Evolutionary conservation across 2,888 invertebrate species (phyloP), one percentile per base, ranked within the genome.

Genomic region (Trissolcus japonicus): DNA sequence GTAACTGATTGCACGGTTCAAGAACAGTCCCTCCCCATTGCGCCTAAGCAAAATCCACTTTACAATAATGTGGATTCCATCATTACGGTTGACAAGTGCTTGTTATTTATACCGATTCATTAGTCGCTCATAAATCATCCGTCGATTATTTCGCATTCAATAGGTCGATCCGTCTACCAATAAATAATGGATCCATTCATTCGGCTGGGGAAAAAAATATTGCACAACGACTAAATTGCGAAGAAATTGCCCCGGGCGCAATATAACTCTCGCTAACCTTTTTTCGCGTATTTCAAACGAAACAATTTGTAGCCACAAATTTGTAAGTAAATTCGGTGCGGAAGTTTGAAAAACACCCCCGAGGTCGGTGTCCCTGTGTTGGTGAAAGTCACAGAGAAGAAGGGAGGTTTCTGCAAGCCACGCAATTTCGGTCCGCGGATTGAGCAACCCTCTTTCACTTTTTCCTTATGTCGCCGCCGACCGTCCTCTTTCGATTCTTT

Each of bases 351-450:
- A 77, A 73, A 73, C 73, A 65, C 68, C 57, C 67, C 46, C 43
- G 48, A 68, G 61, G 29, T 29, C 61, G 11, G 55, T 19, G 46
- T 35, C 48, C 40, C 11, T 57, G 13, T 4, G 66, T 54, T 19
- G 54, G 59, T 48, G 65, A 48, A 43, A 56, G 51, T 61, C 56
- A 19, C 46, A 4, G 53, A 21, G 55, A 35, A 67, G 56, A 54
- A 67, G 75, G 78, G 74, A 75, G 63, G 67, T 78, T 78, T 75
- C 63, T 72, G 78, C 78, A 71, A 78, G 71, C 74, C 51, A 72
- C 67, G 78, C 78, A 78, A 75, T 78, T 75, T 68, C 25, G n/a
- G 57, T 51, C 46, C 74, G 71, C 67, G 74, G 63, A 78, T 74
- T 65, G 75, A 72, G 74, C 78, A 67, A 78, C 73, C 77, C 77